A percentile compares a stretch with the other conserved stretches of the same genome.
Conservation (phyloP, 2,888 invertebrate species). For the Drosophila rellima region DNA sequence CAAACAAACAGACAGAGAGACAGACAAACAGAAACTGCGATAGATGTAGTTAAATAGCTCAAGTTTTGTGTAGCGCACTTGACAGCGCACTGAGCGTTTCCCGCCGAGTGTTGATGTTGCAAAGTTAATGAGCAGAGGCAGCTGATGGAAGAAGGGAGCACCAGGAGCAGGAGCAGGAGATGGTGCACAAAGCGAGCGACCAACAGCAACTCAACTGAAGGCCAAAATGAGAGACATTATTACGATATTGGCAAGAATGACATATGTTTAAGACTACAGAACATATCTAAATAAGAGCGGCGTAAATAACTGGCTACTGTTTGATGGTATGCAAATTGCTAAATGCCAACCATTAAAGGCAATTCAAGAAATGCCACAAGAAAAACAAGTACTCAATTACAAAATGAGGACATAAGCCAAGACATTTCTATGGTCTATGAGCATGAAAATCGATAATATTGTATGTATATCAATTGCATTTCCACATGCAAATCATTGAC, state of each 20-base stretch:
- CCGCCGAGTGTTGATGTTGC: constrained; percentile 63
- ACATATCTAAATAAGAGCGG: background rate
- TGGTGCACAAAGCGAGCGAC: constrained; percentile 5
- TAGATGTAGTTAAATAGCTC: constrained; percentile 75
- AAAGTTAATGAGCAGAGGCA: constrained; percentile 68
- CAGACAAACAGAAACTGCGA: constrained; percentile 51
- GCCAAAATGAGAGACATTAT: constrained; percentile 25
- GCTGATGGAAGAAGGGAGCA: constrained; percentile 1
- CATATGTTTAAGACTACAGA: background rate
- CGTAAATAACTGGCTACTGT: background rate
- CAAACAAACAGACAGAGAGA: constrained; percentile 10
- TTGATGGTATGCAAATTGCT: constrained; percentile 11
- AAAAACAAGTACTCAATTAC: no score
- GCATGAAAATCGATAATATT: background rate
- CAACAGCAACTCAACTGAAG: constrained; percentile 30
- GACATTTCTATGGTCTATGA: no score
- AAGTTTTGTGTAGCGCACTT: constrained; percentile 69
- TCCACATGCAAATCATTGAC: background rate
- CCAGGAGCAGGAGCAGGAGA: background rate
- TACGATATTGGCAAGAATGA: constrained; percentile 8
- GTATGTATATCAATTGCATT: constrained; percentile 1
- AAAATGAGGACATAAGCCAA: no score
- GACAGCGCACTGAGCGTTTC: constrained; percentile 45
- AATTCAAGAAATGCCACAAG: background rate
- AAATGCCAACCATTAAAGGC: background rate